These are phyloP conservation scores for Plemyria rubiginata DNA, from an alignment of 2,888 invertebrate species.

Conservation along the genomic window DNA sequence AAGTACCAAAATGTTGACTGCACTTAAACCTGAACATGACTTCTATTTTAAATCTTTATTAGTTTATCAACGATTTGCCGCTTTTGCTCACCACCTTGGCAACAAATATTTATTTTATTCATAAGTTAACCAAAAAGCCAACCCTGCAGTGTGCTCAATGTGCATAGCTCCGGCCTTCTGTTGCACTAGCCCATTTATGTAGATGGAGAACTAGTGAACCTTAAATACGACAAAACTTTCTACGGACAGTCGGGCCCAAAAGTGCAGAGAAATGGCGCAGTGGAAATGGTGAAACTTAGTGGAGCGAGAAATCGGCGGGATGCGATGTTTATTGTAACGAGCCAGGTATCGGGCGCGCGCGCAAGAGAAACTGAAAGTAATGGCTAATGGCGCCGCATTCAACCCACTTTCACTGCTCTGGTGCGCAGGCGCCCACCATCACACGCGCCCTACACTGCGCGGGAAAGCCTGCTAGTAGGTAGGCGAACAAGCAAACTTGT, in stretches of 20 bases:
- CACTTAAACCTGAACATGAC: background rate
- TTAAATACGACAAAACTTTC: slow-evolving; percentile 63
- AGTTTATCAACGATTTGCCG: background rate
- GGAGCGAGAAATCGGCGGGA: slow-evolving; percentile 84
- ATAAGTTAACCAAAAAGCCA: slow-evolving; percentile 1
- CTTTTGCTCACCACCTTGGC: background rate
- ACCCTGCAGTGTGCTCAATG: slow-evolving; percentile 5
- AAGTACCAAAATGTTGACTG: background rate
- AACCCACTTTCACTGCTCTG: slow-evolving; percentile 83
- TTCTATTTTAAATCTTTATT: background rate
- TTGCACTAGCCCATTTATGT: slow-evolving; percentile 13
- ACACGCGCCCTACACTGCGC: slow-evolving; percentile 47
- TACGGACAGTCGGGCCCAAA: slow-evolving; percentile 69
- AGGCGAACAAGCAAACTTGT: slow-evolving; percentile 30
- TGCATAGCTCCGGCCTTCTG: slow-evolving; percentile 3
- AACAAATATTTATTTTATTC: too few species aligned
- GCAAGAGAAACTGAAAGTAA: slow-evolving; percentile 84
- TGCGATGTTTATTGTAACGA: slow-evolving; percentile 83
- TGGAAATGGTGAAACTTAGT: slow-evolving; percentile 84
- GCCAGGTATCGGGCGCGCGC: slow-evolving; percentile 74
- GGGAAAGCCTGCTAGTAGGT: slow-evolving; percentile 37
- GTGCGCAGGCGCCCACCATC: slow-evolving; percentile 56
- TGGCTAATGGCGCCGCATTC: slow-evolving; percentile 81
- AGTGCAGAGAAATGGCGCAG: slow-evolving; percentile 67
- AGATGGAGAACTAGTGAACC: slow-evolving; percentile 29